These are phyloP conservation scores for Eciton burchellii DNA, from an alignment of 1,140 invertebrate species.

Conservation along the genomic window DNA sequence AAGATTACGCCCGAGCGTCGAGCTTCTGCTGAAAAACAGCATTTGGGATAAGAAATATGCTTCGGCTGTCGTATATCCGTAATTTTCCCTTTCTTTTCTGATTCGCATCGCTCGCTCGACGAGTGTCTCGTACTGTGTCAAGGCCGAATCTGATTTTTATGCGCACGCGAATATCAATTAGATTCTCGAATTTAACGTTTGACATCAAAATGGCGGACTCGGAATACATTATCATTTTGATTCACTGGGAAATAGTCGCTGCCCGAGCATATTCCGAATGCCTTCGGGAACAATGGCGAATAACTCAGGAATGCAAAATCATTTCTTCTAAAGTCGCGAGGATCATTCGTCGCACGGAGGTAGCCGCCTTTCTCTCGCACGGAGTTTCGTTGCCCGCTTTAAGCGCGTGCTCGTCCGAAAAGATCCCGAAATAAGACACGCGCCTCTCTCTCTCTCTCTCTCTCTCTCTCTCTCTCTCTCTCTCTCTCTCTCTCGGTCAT, in stretches of 20 bases:
- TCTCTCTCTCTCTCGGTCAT: too few relatives aligned
- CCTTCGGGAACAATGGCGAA: conserved; percentile 2
- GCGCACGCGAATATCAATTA: conserved; percentile 28
- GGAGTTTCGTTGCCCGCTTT: too few relatives aligned
- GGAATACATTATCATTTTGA: conserved; percentile 33
- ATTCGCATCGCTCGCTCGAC: not conserved
- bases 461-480: too few relatives aligned
- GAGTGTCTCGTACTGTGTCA: conserved; percentile 39
- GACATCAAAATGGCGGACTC: not conserved
- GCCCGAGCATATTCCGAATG: not conserved
- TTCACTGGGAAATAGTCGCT: not conserved
- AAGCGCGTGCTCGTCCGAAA: too few relatives aligned
- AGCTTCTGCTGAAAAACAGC: not conserved
- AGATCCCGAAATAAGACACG: too few relatives aligned
- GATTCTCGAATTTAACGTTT: conserved; percentile 18
- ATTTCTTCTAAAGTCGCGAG: too few relatives aligned
- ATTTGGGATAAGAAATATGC: not conserved
- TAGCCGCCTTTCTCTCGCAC: too few relatives aligned
- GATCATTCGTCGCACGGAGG: too few relatives aligned
- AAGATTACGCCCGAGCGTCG: too few relatives aligned
- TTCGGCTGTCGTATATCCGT: not conserved
- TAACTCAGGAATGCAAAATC: not conserved
- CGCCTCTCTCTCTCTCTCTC: too few relatives aligned
- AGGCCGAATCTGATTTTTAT: conserved; percentile 25
- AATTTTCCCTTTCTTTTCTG: not conserved